A percentile compares a stretch with the other conserved stretches of the same genome.
These are phyloP conservation scores for Ctenodactylus gundi DNA, from an alignment of 2,113 vertebrate species.

Conservation along the genomic window DNA sequence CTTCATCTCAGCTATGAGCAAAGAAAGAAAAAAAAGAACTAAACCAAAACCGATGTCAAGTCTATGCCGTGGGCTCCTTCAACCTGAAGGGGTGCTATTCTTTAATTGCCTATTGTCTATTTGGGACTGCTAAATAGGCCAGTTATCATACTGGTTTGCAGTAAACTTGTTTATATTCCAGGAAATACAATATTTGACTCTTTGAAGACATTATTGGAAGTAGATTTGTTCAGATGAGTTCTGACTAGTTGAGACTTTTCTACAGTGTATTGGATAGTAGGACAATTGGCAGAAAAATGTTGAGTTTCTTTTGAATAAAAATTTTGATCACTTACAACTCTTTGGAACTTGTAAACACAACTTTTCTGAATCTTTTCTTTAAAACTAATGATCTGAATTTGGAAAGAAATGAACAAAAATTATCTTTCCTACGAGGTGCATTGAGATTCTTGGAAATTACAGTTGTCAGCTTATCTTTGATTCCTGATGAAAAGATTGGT, in stretches of 20 bases:
- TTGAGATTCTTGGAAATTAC: not conserved
- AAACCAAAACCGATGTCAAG: no score
- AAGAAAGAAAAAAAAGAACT: no score
- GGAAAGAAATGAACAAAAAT: conserved; percentile 12
- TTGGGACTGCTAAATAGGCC: not conserved
- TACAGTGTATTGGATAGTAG: not conserved
- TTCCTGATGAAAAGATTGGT: not conserved
- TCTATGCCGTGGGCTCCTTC: not conserved
- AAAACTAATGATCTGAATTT: conserved; percentile 1
- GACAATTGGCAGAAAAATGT: not conserved
- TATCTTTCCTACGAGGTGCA: not conserved
- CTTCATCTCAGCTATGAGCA: not conserved
- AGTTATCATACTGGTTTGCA: not conserved
- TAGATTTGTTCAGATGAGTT: not conserved
- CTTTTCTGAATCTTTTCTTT: not conserved
- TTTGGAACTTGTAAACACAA: not conserved
- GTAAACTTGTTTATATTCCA: not conserved
- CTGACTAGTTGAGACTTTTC: not conserved
- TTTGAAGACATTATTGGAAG: not conserved
- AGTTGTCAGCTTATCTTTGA: not conserved
- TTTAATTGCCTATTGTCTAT: not conserved
- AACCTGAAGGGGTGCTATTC: not conserved
- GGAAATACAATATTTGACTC: not conserved
- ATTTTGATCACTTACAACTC: not conserved
- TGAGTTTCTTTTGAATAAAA: conserved; percentile 13